Evolutionary conservation across 2,888 invertebrate species (phyloP).

Genomic region (Drosophila aldrichi): DNA sequence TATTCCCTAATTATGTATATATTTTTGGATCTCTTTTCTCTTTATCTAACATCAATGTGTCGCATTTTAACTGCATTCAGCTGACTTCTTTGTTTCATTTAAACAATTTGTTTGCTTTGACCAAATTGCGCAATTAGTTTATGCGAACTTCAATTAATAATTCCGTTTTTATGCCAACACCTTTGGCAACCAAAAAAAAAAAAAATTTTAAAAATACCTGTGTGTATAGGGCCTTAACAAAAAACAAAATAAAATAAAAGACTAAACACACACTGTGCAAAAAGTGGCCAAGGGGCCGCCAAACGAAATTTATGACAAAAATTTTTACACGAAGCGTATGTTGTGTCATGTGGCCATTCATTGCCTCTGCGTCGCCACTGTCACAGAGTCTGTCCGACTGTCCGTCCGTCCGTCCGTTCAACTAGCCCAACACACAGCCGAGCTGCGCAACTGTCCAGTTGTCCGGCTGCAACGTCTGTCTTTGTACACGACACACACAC

Average conservation of each 20-base stretch:
- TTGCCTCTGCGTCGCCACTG: slow-evolving; percentile 50
- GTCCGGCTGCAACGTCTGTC: slow-evolving; percentile 13
- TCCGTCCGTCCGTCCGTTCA: no score
- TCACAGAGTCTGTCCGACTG: no score
- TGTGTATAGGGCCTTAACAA: slow-evolving; percentile 10
- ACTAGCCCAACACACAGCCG: no score
- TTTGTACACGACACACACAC: slow-evolving; percentile 8
- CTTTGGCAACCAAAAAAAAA: neutral
- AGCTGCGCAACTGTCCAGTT: slow-evolving; percentile 10
- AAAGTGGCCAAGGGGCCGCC: slow-evolving; percentile 51
- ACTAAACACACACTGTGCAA: slow-evolving; percentile 11
- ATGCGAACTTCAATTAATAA: slow-evolving; percentile 52
- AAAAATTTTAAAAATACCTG: slow-evolving; percentile 7
- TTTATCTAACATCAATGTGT: neutral
- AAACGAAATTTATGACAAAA: slow-evolving; percentile 72
- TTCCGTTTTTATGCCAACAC: slow-evolving; percentile 23
- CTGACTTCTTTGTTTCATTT: no score
- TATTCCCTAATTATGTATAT: no score
- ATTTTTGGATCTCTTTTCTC: no score
- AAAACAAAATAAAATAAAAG: neutral
- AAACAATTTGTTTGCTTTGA: slow-evolving; percentile 24
- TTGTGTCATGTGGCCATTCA: slow-evolving; percentile 78
- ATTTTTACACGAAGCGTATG: slow-evolving; percentile 75
- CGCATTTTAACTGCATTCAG: slow-evolving; percentile 20
- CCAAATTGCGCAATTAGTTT: slow-evolving; percentile 57